Percentiles rank a stretch among this genome's conserved stretches.
Conservation (phyloP, 2,888 invertebrate genomes). For the Tachina lurida region DNA sequence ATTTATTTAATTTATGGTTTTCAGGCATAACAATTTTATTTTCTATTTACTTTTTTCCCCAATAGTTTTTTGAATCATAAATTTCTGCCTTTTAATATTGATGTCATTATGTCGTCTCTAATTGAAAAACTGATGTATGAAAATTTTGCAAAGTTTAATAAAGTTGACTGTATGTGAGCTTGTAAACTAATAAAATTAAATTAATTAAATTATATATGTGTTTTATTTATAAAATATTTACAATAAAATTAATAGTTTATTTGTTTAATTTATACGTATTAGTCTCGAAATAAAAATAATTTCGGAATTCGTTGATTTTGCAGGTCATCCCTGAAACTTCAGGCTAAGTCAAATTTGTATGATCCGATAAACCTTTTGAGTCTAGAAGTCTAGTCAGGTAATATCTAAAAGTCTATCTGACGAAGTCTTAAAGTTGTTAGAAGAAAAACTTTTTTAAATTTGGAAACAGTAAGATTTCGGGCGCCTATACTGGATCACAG, state of each 20-base stretch:
- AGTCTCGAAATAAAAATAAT: too few relatives aligned
- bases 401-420: too few relatives aligned
- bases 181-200: neutral
- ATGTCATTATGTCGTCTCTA: conserved; percentile 58
- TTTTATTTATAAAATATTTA: neutral
- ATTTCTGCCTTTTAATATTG: conserved; percentile 37
- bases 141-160: conserved; percentile 11
- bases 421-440: too few relatives aligned
- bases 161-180: neutral
- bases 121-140: conserved; percentile 11
- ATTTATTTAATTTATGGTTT: conserved; percentile 50
- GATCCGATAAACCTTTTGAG: too few relatives aligned
- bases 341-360: too few relatives aligned
- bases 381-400: too few relatives aligned
- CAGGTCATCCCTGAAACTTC: too few relatives aligned
- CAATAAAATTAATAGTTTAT: neutral
- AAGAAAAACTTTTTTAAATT: too few relatives aligned
- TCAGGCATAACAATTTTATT: conserved; percentile 36
- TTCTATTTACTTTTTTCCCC: neutral
- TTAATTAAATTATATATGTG: neutral
- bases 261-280: too few relatives aligned
- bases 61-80: conserved; percentile 4
- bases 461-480: too few relatives aligned
- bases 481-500: too few relatives aligned
- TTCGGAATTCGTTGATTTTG: too few relatives aligned